Conservation (phyloP, 2,797 vertebrate species). For the Loris lydekkerianus region DNA sequence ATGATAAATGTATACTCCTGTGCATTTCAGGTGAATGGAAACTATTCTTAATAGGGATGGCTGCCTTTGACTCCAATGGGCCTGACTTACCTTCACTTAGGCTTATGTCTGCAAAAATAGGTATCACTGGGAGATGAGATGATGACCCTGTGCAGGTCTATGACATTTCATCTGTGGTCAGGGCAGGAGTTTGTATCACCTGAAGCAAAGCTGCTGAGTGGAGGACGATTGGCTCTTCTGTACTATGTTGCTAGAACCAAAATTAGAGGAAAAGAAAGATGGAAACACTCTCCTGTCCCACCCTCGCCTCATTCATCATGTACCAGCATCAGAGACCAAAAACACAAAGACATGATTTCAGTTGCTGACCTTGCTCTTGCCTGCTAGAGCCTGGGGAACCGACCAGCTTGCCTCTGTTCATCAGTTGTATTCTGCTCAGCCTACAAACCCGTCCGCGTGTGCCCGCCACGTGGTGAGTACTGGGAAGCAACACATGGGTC, state of each 20-base stretch:
- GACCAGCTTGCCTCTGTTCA: not conserved
- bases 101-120: not conserved
- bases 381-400: not conserved
- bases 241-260: not conserved
- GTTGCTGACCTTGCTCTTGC: not conserved
- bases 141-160: not conserved
- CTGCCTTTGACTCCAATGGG: not conserved
- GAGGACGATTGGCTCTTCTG: too few species aligned
- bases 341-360: not conserved
- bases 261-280: not conserved
- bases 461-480: not conserved
- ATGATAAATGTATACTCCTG: not conserved
- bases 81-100: not conserved
- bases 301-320: not conserved
- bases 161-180: not conserved
- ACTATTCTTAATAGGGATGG: not conserved
- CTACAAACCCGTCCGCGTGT: not conserved
- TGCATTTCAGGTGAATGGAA: not conserved
- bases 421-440: not conserved
- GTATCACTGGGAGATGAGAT: too few species aligned
- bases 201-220: not conserved
- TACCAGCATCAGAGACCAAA: not conserved
- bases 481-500: not conserved
- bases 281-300: not conserved
- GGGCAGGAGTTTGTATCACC: too few species aligned